Percentiles rank a stretch among this genome's conserved stretches.
Conservation (phyloP, 2,888 invertebrate species). For the Tyria jacobaeae region DNA sequence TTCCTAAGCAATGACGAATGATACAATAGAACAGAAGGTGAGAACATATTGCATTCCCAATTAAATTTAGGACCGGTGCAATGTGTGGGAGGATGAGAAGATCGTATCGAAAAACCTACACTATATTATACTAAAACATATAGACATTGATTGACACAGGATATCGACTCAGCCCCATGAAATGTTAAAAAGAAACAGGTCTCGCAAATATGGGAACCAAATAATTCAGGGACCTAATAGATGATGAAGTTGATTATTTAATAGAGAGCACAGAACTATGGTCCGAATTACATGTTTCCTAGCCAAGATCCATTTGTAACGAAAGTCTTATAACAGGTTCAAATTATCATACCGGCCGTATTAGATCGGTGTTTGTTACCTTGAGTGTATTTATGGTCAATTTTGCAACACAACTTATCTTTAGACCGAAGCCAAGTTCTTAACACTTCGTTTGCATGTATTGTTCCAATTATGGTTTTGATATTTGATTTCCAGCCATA, state of each 20-base stretch:
- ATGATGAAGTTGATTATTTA: neutral
- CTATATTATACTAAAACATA: too few species aligned
- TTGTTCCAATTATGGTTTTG: neutral
- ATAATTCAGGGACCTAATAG: too few species aligned
- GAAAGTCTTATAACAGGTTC: constrained; percentile 24
- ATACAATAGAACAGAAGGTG: too few species aligned
- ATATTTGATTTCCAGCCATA: neutral
- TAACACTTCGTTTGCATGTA: neutral
- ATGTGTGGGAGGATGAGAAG: too few species aligned
- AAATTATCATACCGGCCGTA: constrained; percentile 28
- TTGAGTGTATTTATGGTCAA: constrained; percentile 26
- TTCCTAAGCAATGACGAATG: too few species aligned
- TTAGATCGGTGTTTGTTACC: constrained; percentile 25
- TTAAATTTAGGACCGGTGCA: too few species aligned
- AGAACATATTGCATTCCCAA: too few species aligned
- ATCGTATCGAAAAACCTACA: too few species aligned
- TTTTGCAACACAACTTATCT: constrained; percentile 30
- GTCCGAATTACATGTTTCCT: neutral
- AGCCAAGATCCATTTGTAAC: constrained; percentile 12
- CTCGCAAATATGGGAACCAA: too few species aligned
- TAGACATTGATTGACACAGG: too few species aligned
- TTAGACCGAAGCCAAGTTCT: constrained; percentile 5
- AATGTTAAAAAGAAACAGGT: too few species aligned
- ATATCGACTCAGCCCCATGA: too few species aligned
- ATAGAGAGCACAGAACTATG: neutral